Base-by-base conservation (phyloP, 1,140 invertebrate species). In the Drosophila arawakana region DNA sequence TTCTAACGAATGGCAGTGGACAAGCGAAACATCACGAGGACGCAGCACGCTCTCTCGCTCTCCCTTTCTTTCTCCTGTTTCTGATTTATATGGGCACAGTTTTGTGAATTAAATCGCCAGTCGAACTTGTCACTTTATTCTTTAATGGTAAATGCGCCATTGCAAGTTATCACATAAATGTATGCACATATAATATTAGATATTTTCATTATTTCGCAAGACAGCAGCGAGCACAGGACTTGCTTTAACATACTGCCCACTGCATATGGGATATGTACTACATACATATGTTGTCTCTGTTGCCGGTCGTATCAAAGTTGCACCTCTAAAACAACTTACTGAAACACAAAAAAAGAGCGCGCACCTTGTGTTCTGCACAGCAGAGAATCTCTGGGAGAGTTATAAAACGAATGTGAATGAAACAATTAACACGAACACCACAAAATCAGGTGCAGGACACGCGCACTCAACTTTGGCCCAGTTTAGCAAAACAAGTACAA, bases 391-490 rank as follows among this genome's bases (percentile, higher is more conserved):
- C 50, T 39, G 61, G 47, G 80, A 73, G 76, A 43, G 39, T 58
- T 43, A 30, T 10, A 25, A 21, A 9, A 10, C 11, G 43, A 71
- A 55, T 78, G 66, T 78, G 47, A 74, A 47, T 66, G 35, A 59
- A 59, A 50, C 52, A 61, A 58, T 37, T 41, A 57, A 67, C 62
- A 52, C 78, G 44, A 62, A 30, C 52, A 58, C 50, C 59, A 58
- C 58, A 30, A 49, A 68, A 68, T 37, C 35, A 18, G 41, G 43
- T 62, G 54, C 67, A 57, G 63, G 55, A 83, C 82, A 86, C 57
- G 83, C 83, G 76, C 80, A 77, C 70, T 78, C 11, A 54, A 75
- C 55, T 54, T 71, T 80, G 79, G 21, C 79, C 76, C 65, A 66
- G 35, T 73, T 73, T 70, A 34, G 10, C 30, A 25, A 60, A 70